Base-by-base conservation (phyloP, 2,797 vertebrate genomes). In the Astyanax mexicanus region DNA sequence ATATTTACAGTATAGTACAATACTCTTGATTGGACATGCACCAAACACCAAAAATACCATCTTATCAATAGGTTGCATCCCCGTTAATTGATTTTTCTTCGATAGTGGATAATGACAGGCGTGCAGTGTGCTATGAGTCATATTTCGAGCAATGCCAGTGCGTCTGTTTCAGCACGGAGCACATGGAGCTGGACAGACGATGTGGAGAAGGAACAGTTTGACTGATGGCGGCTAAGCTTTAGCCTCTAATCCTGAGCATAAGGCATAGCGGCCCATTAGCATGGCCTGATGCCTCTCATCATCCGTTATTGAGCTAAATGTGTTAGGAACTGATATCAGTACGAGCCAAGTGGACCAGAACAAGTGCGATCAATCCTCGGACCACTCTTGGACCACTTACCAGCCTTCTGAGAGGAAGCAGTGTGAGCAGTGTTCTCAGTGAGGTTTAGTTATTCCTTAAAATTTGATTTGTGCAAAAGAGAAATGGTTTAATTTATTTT, bases 241-340 rank as follows among this genome's bases (percentile, higher is more conserved):
- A 78, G 64, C 57, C 57, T 78, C 65, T 83, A 67, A 61, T 70
- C 55, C 47, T 35, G 57, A 69, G 64, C 78, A 72, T 57, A 54
- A 55, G 44, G 40, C 73, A 64, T 54, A 35, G 52, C 66, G 52
- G 40, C 13, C 73, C 47, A 71, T 61, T 69, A 52, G 49, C 67
- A 72, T 73, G 76, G 27, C 69, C 65, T 62, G 55, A 47, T 42
- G 58, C 54, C 71, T 80, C 74, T 71, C 66, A 74, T 79, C 79
- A 79, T 79, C 62, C 61, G 62, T 79, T 75, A 83, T 72, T 80
- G 70, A 79, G 77, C 47, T 74, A 69, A 80, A 83, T 77, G 81
- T 79, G 79, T 72, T 82, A 69, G 74, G 67, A 81, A 74, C 76
- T 40, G 79, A 79, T 83, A 71, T 64, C 73, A 74, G 54, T 35